A percentile compares a stretch with the other conserved stretches of the same genome.
Evolutionary conservation across 1,140 invertebrate species (phyloP).

Genomic region (Asobara japonica): DNA sequence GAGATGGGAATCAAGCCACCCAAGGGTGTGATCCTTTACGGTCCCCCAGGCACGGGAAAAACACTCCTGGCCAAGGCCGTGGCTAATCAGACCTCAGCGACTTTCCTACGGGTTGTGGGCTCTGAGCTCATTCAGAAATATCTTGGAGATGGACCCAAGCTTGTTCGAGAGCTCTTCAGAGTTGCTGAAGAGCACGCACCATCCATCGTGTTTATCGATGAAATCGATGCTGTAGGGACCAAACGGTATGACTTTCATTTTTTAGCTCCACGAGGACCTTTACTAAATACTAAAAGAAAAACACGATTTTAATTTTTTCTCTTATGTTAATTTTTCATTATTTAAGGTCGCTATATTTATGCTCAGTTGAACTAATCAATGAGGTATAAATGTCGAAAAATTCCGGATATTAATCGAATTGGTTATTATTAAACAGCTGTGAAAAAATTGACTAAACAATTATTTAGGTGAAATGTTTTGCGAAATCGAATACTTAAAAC

Average conservation of each 20-base stretch:
- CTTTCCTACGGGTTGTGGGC: slow-evolving; percentile 97
- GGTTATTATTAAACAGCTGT: too few species aligned
- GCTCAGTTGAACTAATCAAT: too few species aligned
- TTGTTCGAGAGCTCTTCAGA: slow-evolving; percentile 96
- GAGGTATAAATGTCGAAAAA: too few species aligned
- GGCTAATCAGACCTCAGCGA: slow-evolving; percentile 99
- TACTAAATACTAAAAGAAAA: too few species aligned
- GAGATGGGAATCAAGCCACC: slow-evolving; percentile 99
- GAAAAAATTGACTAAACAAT: too few species aligned
- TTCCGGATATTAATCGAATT: too few species aligned
- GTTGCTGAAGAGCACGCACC: slow-evolving; percentile 99
- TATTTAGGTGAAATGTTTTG: too few species aligned
- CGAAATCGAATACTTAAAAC: too few species aligned
- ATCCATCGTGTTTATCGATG: slow-evolving; percentile 99
- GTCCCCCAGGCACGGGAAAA: slow-evolving; percentile 98
- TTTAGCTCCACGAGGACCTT: slow-evolving; percentile 99
- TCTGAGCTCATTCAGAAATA: slow-evolving; percentile 99
- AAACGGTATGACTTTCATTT: slow-evolving; percentile 99
- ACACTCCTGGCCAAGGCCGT: slow-evolving; percentile 98
- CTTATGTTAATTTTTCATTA: too few species aligned
- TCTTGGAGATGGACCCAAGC: slow-evolving; percentile 98
- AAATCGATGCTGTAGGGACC: slow-evolving; percentile 99
- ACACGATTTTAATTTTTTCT: too few species aligned
- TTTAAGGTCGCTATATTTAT: too few species aligned
- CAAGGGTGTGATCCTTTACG: slow-evolving; percentile 99